phyloP scores from a whole-genome alignment of 2,888 invertebrate species.

The Subacronicta megacephala region DNA sequence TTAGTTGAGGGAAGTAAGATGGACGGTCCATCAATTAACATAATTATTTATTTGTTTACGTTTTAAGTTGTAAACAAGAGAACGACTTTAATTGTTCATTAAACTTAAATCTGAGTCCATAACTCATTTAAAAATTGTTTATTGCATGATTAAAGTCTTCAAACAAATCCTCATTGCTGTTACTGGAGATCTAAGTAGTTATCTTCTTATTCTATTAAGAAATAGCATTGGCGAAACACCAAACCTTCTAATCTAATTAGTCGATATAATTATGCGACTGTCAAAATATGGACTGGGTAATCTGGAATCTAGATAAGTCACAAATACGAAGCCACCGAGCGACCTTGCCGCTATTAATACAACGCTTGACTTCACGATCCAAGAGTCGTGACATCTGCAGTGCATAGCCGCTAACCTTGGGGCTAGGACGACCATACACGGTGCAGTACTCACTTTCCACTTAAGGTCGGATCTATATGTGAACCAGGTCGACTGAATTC shows the following conservation, averaged over 20 bases:
- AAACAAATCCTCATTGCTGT: slow-evolving; percentile 1
- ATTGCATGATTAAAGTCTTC: too few relatives aligned
- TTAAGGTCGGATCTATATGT: slow-evolving; percentile 44
- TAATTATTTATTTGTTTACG: too few relatives aligned
- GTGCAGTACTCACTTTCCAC: slow-evolving; percentile 54
- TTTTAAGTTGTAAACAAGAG: too few relatives aligned
- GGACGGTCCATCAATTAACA: too few relatives aligned
- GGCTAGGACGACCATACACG: slow-evolving; percentile 65
- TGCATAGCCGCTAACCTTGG: slow-evolving; percentile 63
- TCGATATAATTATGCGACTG: slow-evolving; percentile 38
- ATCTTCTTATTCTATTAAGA: slow-evolving; percentile 26
- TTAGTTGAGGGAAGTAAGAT: too few relatives aligned
- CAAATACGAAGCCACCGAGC: slow-evolving; percentile 59
- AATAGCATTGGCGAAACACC: slow-evolving; percentile 18
- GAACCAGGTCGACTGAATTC: slow-evolving; percentile 50
- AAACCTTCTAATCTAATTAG: too few relatives aligned
- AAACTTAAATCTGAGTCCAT: too few relatives aligned
- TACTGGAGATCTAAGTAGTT: slow-evolving; percentile 8
- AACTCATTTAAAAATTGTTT: too few relatives aligned
- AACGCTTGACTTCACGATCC: slow-evolving; percentile 64
- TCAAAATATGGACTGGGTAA: slow-evolving; percentile 60
- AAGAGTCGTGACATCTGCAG: slow-evolving; percentile 71
- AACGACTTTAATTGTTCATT: too few relatives aligned
- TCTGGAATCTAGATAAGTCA: slow-evolving; percentile 46
- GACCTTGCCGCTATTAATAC: slow-evolving; percentile 82